Conservation (phyloP, 2,888 invertebrate genomes). For the Zhengitettix transpicula region DNA sequence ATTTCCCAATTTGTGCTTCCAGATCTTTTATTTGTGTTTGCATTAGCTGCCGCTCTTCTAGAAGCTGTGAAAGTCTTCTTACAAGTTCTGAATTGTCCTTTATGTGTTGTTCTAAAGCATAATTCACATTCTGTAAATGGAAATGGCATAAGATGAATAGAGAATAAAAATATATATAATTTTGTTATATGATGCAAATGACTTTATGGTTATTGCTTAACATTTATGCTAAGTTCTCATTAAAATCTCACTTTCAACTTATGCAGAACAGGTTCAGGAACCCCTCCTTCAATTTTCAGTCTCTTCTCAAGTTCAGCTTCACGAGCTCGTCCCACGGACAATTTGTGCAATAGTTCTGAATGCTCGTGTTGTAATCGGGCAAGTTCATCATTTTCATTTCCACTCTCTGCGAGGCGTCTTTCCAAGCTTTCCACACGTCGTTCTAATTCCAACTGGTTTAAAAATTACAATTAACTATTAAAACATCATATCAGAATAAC, state of each 20-base stretch:
- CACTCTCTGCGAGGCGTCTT: neutral
- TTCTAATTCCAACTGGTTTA: neutral
- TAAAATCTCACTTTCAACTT: neutral
- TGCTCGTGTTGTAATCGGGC: neutral
- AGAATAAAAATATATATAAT: neutral
- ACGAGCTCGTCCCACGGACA: neutral
- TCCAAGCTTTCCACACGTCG: neutral
- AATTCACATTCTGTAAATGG: neutral
- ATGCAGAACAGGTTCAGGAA: neutral
- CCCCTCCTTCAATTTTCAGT: neutral
- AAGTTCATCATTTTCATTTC: neutral
- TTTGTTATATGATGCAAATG: neutral
- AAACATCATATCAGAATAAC: no score
- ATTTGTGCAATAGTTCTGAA: neutral
- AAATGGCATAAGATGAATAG: neutral
- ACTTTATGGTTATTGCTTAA: neutral
- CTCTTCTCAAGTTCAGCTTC: neutral
- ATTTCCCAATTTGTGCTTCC: constrained; percentile 18
- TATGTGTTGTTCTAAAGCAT: constrained; percentile 13
- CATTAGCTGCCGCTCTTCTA: constrained; percentile 30
- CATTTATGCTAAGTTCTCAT: neutral
- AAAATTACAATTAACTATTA: neutral
- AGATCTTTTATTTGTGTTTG: constrained; percentile 31
- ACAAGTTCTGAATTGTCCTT: constrained; percentile 35
- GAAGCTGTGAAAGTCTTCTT: constrained; percentile 23